Percentiles rank a stretch among this genome's conserved stretches.
Evolutionary conservation across 2,797 vertebrate species (phyloP).

Genomic region (Amphiprion clarkii): DNA sequence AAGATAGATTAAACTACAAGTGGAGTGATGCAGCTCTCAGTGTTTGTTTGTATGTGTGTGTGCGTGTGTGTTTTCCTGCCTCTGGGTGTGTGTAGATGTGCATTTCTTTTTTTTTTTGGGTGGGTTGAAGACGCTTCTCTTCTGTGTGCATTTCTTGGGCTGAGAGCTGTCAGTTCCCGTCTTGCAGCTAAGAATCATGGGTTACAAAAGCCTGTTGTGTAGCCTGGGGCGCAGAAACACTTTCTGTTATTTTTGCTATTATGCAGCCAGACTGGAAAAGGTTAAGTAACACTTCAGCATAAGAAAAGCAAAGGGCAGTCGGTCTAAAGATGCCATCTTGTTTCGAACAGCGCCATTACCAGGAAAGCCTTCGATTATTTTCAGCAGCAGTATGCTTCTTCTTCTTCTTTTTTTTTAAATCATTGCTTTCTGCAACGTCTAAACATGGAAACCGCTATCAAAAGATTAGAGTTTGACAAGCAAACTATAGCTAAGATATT

Average conservation of each 20-base stretch:
- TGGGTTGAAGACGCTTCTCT: background rate
- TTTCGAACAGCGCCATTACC: slow-evolving; percentile 20
- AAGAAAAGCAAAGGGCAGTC: slow-evolving; percentile 24
- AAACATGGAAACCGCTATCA: background rate
- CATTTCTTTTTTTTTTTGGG: slow-evolving; percentile 17
- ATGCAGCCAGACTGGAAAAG: slow-evolving; percentile 43
- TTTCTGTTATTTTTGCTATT: slow-evolving; percentile 48
- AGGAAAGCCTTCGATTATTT: background rate
- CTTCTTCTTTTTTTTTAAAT: too few relatives aligned
- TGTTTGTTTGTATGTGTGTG: slow-evolving; percentile 41
- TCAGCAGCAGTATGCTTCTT: background rate
- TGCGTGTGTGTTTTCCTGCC: slow-evolving; percentile 35
- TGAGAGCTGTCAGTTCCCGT: slow-evolving; percentile 59
- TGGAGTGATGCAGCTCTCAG: slow-evolving; percentile 33
- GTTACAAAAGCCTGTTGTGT: slow-evolving; percentile 64
- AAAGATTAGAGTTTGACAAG: background rate
- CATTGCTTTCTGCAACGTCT: background rate
- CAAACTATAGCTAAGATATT: too few relatives aligned
- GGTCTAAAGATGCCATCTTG: slow-evolving; percentile 37
- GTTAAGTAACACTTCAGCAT: slow-evolving; percentile 54
- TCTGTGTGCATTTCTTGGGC: slow-evolving; percentile 38
- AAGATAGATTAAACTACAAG: slow-evolving; percentile 62
- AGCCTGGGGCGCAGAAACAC: slow-evolving; percentile 34
- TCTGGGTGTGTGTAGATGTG: slow-evolving; percentile 38
- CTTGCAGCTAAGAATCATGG: slow-evolving; percentile 61